Conservation (phyloP, 2,888 invertebrate genomes). For the Tillus elongatus region DNA sequence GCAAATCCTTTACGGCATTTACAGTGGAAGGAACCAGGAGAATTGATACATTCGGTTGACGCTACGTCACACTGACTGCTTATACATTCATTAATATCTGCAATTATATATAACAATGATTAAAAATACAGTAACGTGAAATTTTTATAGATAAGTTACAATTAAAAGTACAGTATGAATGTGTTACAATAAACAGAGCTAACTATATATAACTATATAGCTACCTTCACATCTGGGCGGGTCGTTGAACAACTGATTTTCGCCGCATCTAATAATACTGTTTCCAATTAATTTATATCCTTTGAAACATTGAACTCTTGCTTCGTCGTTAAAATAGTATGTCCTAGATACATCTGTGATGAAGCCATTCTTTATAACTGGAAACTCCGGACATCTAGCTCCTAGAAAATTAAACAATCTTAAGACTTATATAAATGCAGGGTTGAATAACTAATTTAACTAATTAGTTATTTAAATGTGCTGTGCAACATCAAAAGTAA, state of each 20-base stretch:
- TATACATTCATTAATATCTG: slow-evolving; percentile 80
- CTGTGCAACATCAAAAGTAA: too few species aligned
- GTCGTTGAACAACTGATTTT: slow-evolving; percentile 73
- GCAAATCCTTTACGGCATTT: slow-evolving; percentile 77
- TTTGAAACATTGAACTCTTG: slow-evolving; percentile 82
- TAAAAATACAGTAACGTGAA: slow-evolving; percentile 15
- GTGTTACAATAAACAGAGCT: background rate
- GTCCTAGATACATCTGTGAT: slow-evolving; percentile 67
- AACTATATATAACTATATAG: slow-evolving; percentile 9
- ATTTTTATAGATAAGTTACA: slow-evolving; percentile 3
- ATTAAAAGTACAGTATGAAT: slow-evolving; percentile 7
- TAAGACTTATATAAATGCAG: background rate
- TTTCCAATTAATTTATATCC: slow-evolving; percentile 80
- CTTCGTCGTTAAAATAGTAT: slow-evolving; percentile 83
- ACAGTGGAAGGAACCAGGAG: slow-evolving; percentile 81
- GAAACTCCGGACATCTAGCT: slow-evolving; percentile 62
- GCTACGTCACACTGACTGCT: slow-evolving; percentile 83
- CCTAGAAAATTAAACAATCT: slow-evolving; percentile 35
- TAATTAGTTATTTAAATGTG: too few species aligned
- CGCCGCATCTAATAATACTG: slow-evolving; percentile 75
- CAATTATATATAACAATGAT: slow-evolving; percentile 20
- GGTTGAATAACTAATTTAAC: too few species aligned
- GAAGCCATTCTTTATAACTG: slow-evolving; percentile 79
- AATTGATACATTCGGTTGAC: slow-evolving; percentile 84
- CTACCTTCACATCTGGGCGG: slow-evolving; percentile 75